Evolutionary conservation across 2,888 invertebrate species (phyloP), one percentile per base, ranked within the genome.

Genomic region (Spicauda simplicius): DNA sequence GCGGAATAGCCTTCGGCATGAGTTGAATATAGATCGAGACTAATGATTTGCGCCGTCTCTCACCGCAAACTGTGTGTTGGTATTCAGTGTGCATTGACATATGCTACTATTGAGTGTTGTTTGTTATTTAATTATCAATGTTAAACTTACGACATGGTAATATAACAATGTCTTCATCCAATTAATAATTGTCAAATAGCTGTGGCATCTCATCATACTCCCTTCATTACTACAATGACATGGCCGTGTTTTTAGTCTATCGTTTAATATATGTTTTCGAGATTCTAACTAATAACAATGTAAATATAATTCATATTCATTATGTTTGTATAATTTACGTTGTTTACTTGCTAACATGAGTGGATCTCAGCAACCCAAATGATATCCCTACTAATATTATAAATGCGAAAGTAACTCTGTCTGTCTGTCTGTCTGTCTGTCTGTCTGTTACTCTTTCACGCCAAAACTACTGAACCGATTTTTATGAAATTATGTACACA

Each of bases 51-150:
- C 75, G 80, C 82, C 83, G 81, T 83, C 73, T 82, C 77, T 81
- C 77, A 79, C 72, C 81, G 76, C 77, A 77, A 79, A 76, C 75
- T 83, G 86, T 91, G 88, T 91, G 89, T 90, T 90, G 92, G 91
- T 91, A 91, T 92, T 91, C 90, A 86, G 92, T 91, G 92, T 92
- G 90, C 90, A 84, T 85, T 84, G 82, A 78, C 78, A 25, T 25
- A 70, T 82, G 77, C 75, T 75, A 75, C 60, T 60, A 30, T 76
- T 75, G 79, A 79, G 75, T 80, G 76, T 73, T 76, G 77, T 83
- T 85, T 81, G 80, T 80, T 79, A 16, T 52, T 53, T 62, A 33
- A 55, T 66, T 73, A 72, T 72, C 72, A 70, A 72, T 65, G 65
- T 59, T 54, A 59, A 19, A 45, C 41, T 45, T 45, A 45, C 5